phyloP scores from a whole-genome alignment of 2,797 vertebrate genomes.

The Gallinago nigripennis region DNA sequence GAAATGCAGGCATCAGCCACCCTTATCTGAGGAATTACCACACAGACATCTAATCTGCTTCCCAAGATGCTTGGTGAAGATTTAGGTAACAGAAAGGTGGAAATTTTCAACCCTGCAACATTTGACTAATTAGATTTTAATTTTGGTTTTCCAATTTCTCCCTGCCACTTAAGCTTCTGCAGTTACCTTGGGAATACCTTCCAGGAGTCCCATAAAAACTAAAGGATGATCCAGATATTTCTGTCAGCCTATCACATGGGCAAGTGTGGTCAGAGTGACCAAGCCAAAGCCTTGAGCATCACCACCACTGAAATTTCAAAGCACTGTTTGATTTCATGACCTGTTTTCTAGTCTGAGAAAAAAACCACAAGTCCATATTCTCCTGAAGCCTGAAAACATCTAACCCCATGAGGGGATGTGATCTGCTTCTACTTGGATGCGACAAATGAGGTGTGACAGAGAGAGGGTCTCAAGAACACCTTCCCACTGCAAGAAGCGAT shows the following conservation, averaged over 20 bases:
- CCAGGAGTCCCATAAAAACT: not conserved
- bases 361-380: not conserved
- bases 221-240: not conserved
- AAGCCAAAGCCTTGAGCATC: not conserved
- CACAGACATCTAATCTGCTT: not conserved
- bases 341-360: not conserved
- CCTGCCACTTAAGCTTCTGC: not conserved
- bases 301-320: not conserved
- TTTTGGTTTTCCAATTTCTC: not conserved
- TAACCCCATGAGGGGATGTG: not conserved
- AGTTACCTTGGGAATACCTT: not conserved
- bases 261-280: not conserved
- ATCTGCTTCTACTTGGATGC: not conserved
- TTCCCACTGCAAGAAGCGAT: not conserved
- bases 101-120: not conserved
- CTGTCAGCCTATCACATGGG: not conserved
- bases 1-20: not conserved
- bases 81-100: not conserved
- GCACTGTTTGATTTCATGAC: not conserved
- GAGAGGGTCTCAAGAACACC: not conserved
- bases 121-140: not conserved
- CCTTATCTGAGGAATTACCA: not conserved
- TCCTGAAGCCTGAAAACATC: not conserved
- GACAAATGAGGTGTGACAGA: not conserved
- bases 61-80: not conserved